Base-by-base conservation (phyloP, 2,113 vertebrate species). In the Rana temporaria region DNA sequence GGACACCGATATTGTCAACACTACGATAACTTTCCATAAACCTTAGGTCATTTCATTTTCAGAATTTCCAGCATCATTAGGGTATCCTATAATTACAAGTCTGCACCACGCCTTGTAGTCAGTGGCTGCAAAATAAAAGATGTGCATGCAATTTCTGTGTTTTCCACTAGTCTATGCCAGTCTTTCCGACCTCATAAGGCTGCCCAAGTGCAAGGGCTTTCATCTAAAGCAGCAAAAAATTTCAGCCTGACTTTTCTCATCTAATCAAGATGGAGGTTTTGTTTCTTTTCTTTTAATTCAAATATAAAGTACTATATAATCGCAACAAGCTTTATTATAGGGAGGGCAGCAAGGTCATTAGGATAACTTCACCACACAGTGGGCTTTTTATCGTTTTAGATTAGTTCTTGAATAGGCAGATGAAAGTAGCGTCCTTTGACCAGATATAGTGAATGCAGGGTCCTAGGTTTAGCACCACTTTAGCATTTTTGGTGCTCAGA, bases 51-150 rank as follows among this genome's bases (percentile, higher is more conserved):
- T 64, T 65, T 42, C 79, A 73, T 73, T 53, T 81, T 57, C 77
- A 79, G 64, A 79, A 79, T 59, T 81, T 81, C 79, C 79, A 81
- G 60, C 60, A 73, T 55, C 79, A 71, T 73, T 73, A 81, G 69
- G 24, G 60, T 53, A 72, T 81, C 68, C 79, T 73, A 81, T 81
- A 73, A 81, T 81, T 81, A 73, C 19, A 34, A 73, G 26, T n/a
- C 38, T 73, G 79, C 18, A 66, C 79, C 79, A 81, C 69, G 60
- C 68, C 69, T 81, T 32, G 4, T 24, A 55, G 59, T 81, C 48
- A 24, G 68, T 71, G 66, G 38, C 67, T 71, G 57, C 34, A 16
- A 63, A 71, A 71, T 71, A 71, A 71, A 72, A 26, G 34, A 71
- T 55, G 34, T 19, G 32, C 56, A 52, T 26, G 68, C 68, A 63